Evolutionary conservation across 2,113 vertebrate genomes (phyloP).

Genomic region (Hassar affinis): DNA sequence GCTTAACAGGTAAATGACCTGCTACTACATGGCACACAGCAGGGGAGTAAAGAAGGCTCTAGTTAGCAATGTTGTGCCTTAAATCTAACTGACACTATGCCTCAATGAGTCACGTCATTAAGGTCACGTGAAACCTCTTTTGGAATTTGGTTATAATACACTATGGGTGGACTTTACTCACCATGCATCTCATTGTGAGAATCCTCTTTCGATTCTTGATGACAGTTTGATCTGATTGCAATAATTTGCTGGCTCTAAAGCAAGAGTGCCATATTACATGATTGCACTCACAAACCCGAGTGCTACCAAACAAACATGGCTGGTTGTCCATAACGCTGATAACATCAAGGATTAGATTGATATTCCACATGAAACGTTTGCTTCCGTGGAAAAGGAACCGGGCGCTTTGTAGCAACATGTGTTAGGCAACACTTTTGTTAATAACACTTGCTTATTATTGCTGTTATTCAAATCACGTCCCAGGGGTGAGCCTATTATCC

Average conservation of each 20-base stretch:
- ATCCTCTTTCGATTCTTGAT: not conserved
- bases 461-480: not conserved
- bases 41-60: slow-evolving; percentile 9
- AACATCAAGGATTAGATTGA: not conserved
- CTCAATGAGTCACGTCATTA: not conserved
- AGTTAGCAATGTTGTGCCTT: not conserved
- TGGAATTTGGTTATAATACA: not conserved
- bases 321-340: not conserved
- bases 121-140: not conserved
- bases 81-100: not conserved
- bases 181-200: not conserved
- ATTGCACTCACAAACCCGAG: not conserved
- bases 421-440: not conserved
- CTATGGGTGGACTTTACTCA: not conserved
- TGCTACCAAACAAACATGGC: not conserved
- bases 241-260: not conserved
- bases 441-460: not conserved
- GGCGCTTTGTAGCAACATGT: not conserved
- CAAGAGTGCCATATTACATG: not conserved
- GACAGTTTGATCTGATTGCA: not conserved
- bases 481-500: not conserved
- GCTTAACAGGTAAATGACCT: slow-evolving; percentile 62
- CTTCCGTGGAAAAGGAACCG: not conserved
- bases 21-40: not conserved
- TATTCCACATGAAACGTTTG: not conserved